Evolutionary conservation across 2,888 invertebrate genomes (phyloP), one percentile per base, ranked within the genome.

Genomic region (Caenorhabditis japonica): DNA sequence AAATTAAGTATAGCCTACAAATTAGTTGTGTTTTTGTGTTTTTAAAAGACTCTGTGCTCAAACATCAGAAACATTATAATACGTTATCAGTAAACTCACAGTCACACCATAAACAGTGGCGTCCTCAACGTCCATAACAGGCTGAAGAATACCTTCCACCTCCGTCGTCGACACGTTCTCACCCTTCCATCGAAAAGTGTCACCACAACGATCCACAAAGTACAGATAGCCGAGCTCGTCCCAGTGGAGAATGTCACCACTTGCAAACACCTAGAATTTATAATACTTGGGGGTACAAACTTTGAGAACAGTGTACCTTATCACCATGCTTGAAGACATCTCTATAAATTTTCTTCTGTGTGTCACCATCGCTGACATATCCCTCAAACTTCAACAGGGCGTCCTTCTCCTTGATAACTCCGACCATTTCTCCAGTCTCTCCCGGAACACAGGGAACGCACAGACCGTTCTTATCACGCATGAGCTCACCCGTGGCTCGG

Each of bases 381-480:
- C 81, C 85, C 55, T 85, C 85, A 89, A 95, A 97, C 82, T 94
- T 93, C 52, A 96, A 90, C 12, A 94, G 91, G 0, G 96, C 94
- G 89, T 96, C 94, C 78, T 77, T 92, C 21, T 92, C 92, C 44
- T 93, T 91, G 79, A 97, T 97, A 90, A 95, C 95, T 0, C 97
- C 97, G 60, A 97, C 93, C 88, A 97, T 94, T 58, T 95, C 96
- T 12, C 97, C 97, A 0, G 95, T 93, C 88, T 97, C 96, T 84
- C 94, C 92, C 92, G 90, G 75, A 19, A 59, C 90, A 87, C 94
- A 94, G 10, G 91, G 90, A 43, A 93, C 91, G 88, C 97, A 97
- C 8, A 99, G 90, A 12, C 97, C 97, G 77, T 92, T 91, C 52
- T 74, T 78, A 84, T 94, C 92, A 66, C 99, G 90, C 7, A 97